Percentiles rank a stretch among this genome's conserved stretches.
These are phyloP conservation scores for Nycticebus coucang DNA, from an alignment of 2,113 vertebrate species.

Conservation along the genomic window DNA sequence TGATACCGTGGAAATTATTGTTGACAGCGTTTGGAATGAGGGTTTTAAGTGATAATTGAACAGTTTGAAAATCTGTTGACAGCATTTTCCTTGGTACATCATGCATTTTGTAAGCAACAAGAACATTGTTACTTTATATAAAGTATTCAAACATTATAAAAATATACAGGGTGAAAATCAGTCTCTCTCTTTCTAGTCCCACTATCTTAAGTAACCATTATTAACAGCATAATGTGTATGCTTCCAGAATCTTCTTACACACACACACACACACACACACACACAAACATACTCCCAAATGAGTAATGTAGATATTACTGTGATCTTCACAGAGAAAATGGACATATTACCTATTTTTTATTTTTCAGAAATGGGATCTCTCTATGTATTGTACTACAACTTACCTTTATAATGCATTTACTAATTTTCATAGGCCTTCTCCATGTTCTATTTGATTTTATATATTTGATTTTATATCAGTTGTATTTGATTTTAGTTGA, in stretches of 20 bases:
- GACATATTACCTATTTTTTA: background rate
- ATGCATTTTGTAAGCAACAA: background rate
- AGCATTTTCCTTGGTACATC: conserved; percentile 28
- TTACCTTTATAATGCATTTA: background rate
- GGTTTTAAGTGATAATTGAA: background rate
- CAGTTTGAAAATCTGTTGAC: conserved; percentile 28
- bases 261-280: background rate
- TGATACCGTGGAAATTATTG: conserved; percentile 29
- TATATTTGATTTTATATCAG: background rate
- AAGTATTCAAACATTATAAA: conserved; percentile 35
- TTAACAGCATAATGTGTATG: background rate
- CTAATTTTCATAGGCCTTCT: background rate
- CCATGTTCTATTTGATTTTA: too few species aligned
- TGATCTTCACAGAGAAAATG: background rate
- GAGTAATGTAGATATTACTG: background rate
- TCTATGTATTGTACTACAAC: background rate
- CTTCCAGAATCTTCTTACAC: background rate
- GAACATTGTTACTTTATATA: background rate
- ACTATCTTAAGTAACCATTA: background rate
- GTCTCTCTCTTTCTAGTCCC: background rate
- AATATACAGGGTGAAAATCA: background rate
- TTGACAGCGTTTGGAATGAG: conserved; percentile 43
- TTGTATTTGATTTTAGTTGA: background rate
- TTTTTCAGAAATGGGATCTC: background rate
- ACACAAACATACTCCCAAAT: background rate